Base-by-base conservation (phyloP, 2,797 vertebrate genomes). In the Sebastes baramenuke region DNA sequence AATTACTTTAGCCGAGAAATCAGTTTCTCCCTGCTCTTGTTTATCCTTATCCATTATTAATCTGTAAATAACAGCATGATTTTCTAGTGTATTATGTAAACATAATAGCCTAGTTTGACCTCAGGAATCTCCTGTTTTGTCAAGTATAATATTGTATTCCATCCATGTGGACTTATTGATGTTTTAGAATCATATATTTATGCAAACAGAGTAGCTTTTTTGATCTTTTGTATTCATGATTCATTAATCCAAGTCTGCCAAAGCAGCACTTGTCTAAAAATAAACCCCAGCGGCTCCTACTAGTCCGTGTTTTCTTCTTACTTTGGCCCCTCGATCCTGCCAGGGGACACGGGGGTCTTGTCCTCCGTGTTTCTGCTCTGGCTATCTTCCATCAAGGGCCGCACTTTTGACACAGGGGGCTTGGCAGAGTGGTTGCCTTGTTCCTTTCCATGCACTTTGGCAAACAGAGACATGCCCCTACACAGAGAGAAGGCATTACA, bases 361-460 rank as follows among this genome's bases (percentile, higher is more conserved):
- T 90, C 85, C 3, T 89, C 89, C 0, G n/a, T 6, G 52, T 54
- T 75, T 27, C 59, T 61, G 59, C 13, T 54, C 16, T 62, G 76
- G 8, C 42, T 16, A 0, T 70, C 81, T 46, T 93, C 91, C 87
- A 92, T 91, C 79, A 93, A 58, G 8, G 94, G 94, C 18, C 71
- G 85, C 1, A 94, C 93, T 70, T 90, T 89, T 3, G 93, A 93
- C 77, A 95, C 92, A 0, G 85, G 93, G 3, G 91, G 93, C 25
- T 92, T 91, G 8, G 79, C 10, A 24, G 67, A 75, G 67, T 4
- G 58, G 73, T 14, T 25, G 18, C 59, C 64, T 46, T 75, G 79
- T 14, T 89, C 88, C 42, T 74, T 88, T 24, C 60, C 81, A 1
- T 77, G 81, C 30, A 67, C 22, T 80, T 82, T 90, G 72, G 71